Evolutionary conservation across 1,140 invertebrate genomes (phyloP).

Genomic region (Chlorops oryzae): DNA sequence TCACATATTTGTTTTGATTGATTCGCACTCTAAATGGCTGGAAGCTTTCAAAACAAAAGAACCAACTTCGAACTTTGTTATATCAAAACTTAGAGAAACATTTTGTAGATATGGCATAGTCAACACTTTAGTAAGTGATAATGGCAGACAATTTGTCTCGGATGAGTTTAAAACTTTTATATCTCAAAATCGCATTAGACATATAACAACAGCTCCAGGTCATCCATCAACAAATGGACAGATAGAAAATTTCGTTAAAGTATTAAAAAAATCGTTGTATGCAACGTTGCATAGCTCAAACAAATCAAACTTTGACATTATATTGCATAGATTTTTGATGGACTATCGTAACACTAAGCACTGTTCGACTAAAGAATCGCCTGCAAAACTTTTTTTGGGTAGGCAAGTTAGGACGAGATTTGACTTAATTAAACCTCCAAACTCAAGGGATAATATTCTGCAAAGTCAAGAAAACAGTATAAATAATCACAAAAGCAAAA

Average conservation of each 20-base stretch:
- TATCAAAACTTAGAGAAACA: background rate
- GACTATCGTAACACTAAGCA: slow-evolving; percentile 8
- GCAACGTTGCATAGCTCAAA: background rate
- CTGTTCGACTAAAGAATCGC: slow-evolving; percentile 7
- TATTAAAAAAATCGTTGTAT: background rate
- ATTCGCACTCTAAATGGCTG: background rate
- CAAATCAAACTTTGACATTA: background rate
- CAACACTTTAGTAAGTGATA: slow-evolving; percentile 6
- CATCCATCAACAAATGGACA: too few species aligned
- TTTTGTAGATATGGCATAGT: slow-evolving; percentile 4
- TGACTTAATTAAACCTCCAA: too few species aligned
- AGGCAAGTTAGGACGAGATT: too few species aligned
- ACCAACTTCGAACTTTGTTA: slow-evolving; percentile 3
- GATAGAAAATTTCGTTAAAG: too few species aligned
- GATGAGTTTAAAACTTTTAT: slow-evolving; percentile 1
- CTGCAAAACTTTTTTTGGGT: too few species aligned
- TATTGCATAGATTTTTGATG: background rate
- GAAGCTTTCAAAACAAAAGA: slow-evolving; percentile 4
- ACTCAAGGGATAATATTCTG: too few species aligned
- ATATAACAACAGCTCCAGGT: too few species aligned
- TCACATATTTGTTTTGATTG: background rate
- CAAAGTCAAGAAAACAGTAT: too few species aligned
- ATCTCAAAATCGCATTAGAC: too few species aligned
- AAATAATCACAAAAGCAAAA: too few species aligned
- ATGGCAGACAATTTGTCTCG: slow-evolving; percentile 5